These are phyloP conservation scores for Alcis repandata DNA, from an alignment of 2,888 invertebrate genomes.

Conservation along the genomic window DNA sequence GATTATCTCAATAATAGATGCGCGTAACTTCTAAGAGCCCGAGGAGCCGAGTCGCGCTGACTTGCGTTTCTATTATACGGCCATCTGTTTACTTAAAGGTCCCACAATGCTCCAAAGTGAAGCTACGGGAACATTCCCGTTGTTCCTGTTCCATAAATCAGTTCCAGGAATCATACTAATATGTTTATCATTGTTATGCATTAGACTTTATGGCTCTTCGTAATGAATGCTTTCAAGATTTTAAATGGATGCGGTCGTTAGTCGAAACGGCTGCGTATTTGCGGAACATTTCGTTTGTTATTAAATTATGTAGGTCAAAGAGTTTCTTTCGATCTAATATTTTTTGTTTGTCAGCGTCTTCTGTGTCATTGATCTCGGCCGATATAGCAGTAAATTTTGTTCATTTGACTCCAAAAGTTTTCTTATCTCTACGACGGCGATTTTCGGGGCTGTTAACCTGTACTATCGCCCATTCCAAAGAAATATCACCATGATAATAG, in stretches of 20 bases:
- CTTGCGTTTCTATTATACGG: conserved; percentile 57
- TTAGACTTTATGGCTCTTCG: conserved; percentile 51
- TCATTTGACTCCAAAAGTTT: conserved; percentile 37
- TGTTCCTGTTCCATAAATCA: conserved; percentile 58
- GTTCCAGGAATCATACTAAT: conserved; percentile 52
- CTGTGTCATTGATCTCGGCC: conserved; percentile 6
- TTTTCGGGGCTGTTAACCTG: conserved; percentile 39
- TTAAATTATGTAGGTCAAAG: conserved; percentile 27
- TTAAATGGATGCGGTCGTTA: conserved; percentile 50
- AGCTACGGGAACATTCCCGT: conserved; percentile 46
- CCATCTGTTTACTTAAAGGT: conserved; percentile 63
- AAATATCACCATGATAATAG: conserved; percentile 57
- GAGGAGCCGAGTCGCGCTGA: conserved; percentile 54
- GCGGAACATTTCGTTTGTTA: conserved; percentile 27
- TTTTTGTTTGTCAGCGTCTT: conserved; percentile 21
- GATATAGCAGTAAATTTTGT: conserved; percentile 28
- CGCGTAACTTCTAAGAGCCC: conserved; percentile 44
- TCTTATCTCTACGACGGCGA: conserved; percentile 33
- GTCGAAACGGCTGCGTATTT: conserved; percentile 44
- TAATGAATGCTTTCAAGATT: conserved; percentile 52
- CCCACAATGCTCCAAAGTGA: conserved; percentile 56
- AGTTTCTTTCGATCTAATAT: conserved; percentile 5
- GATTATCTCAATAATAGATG: conserved; percentile 53
- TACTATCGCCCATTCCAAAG: conserved; percentile 57
- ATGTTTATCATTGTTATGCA: conserved; percentile 60